Evolutionary conservation across 2,888 invertebrate species (phyloP), one percentile per base, ranked within the genome.

Genomic region (Drosophila borealis): DNA sequence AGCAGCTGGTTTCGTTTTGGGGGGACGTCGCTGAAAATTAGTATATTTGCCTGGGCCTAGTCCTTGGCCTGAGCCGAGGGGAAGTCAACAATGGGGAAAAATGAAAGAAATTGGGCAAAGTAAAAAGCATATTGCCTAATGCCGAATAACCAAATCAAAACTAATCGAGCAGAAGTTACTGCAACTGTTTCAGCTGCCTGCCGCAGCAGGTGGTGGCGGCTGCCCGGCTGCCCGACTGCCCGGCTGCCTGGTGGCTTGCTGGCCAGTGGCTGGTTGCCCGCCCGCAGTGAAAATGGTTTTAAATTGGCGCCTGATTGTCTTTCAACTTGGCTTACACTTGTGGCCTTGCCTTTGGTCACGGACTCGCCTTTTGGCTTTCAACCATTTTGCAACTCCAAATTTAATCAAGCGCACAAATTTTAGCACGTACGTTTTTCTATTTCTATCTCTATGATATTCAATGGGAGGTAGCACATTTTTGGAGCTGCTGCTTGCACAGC

Each of bases 391-490:
- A 33, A 84, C 74, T 84, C 65, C 63, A 87, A 89, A 86, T 89
- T 86, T 89, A 86, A 86, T 86, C 89, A 86, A 86, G 89, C 86
- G 89, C 81, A 81, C 81, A 75, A 84, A 87, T 89, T 88, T 84
- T 81, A 79, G 87, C 88, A 87, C 89, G 89, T 87, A 87, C 82
- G 74, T 86, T 78, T 81, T 75, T 72, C 84, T 79, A 61, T 66
- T 71, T 68, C 79, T 68, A 66, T 80, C 83, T 86, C 78, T 66
- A 81, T 84, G 74, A 70, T 83, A 82, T 82, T 83, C 81, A 81
- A 83, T 86, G 75, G 71, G 49, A 60, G 53, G 55, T 70, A 39
- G 51, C 64, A 70, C 63, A 61, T 74, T 66, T 67, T 64, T 66
- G 74, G 61, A n/a, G 19, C 44, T 59, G 25, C 51, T 62, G 56